Evolutionary conservation across 1,140 invertebrate species (phyloP).

Genomic region (Wasmannia auropunctata): DNA sequence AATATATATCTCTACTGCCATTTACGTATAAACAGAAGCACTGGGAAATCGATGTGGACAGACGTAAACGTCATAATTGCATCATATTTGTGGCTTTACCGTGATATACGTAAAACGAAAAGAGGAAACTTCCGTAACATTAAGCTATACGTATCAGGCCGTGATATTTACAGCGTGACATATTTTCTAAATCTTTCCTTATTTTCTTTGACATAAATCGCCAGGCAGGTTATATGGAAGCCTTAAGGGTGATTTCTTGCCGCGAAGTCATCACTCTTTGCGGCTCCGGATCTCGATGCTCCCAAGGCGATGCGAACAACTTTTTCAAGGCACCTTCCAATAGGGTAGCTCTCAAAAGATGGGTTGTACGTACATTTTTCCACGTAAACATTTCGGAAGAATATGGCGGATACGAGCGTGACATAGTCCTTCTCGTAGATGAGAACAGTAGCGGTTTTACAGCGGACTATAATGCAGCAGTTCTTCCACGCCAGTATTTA

Average conservation of each 20-base stretch:
- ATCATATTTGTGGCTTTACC: neutral
- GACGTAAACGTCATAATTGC: constrained; percentile 9
- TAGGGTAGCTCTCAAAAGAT: constrained; percentile 41
- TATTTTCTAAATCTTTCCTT: constrained; percentile 35
- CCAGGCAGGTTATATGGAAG: constrained; percentile 9
- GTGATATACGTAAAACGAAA: neutral
- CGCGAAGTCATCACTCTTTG: constrained; percentile 38
- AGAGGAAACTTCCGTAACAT: neutral
- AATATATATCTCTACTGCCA: neutral
- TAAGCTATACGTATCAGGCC: neutral
- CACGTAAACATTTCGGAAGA: constrained; percentile 26
- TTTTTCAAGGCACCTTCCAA: constrained; percentile 42
- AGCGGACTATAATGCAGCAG: neutral
- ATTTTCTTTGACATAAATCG: constrained; percentile 56
- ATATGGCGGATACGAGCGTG: constrained; percentile 10
- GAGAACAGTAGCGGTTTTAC: constrained; percentile 29
- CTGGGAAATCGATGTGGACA: neutral
- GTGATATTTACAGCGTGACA: constrained; percentile 19
- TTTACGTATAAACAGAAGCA: neutral
- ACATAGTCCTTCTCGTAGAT: neutral
- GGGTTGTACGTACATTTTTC: constrained; percentile 32
- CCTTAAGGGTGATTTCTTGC: constrained; percentile 51
- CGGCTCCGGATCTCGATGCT: constrained; percentile 30
- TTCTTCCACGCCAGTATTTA: neutral
- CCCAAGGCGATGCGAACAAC: constrained; percentile 45